These are phyloP conservation scores for Brachycybe producta DNA, from an alignment of 2,888 invertebrate species.

Conservation along the genomic window DNA sequence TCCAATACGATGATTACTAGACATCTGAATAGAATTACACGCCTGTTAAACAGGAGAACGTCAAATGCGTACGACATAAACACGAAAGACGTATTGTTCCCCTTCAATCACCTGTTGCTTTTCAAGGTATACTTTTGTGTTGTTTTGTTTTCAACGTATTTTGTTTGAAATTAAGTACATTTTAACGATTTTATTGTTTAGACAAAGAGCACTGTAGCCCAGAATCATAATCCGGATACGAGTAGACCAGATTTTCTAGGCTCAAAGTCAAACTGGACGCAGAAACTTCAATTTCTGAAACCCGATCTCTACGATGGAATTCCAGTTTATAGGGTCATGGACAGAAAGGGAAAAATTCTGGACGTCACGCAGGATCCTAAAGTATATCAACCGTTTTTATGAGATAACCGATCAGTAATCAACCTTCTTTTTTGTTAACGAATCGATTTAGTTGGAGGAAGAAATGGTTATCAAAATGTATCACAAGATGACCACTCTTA, in stretches of 20 bases:
- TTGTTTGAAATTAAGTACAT: too few species aligned
- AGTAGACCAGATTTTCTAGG: slow-evolving; percentile 48
- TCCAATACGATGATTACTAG: too few species aligned
- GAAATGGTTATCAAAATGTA: slow-evolving; percentile 75
- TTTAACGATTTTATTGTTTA: neutral
- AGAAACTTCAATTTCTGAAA: slow-evolving; percentile 45
- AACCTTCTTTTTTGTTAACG: neutral
- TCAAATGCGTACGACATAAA: too few species aligned
- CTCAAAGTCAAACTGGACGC: slow-evolving; percentile 46
- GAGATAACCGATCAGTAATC: neutral
- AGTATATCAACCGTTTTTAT: slow-evolving; percentile 27
- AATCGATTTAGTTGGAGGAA: slow-evolving; percentile 26
- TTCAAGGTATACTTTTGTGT: too few species aligned
- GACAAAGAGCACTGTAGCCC: slow-evolving; percentile 2
- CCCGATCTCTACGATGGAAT: slow-evolving; percentile 45
- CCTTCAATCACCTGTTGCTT: too few species aligned
- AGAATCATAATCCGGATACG: neutral
- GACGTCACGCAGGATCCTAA: slow-evolving; percentile 39
- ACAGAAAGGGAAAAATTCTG: slow-evolving; percentile 50
- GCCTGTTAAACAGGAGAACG: too few species aligned
- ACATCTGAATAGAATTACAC: too few species aligned
- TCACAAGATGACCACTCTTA: slow-evolving; percentile 74
- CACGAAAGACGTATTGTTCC: too few species aligned
- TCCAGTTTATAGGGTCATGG: slow-evolving; percentile 62
- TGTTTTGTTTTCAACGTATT: too few species aligned